A percentile compares a stretch with the other conserved stretches of the same genome.
Evolutionary conservation across 1,140 invertebrate genomes (phyloP).

Genomic region (Bombyx mori): ASM3026992v2 NC_085110.1:295501-296000

Average conservation of each 20-base stretch:
- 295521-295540: conserved; percentile 25
- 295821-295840: too few species aligned
- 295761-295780: neutral
- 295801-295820: neutral
- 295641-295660: conserved; percentile 39
- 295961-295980: too few species aligned
- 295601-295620: conserved; percentile 37
- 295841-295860: too few species aligned
- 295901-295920: too few species aligned
- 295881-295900: too few species aligned
- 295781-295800: neutral
- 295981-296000: too few species aligned
- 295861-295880: too few species aligned
- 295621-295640: conserved; percentile 28
- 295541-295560: conserved; percentile 24
- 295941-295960: too few species aligned
- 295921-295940: too few species aligned
- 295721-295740: conserved; percentile 15
- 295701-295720: conserved; percentile 58
- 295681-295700: conserved; percentile 37
- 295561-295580: conserved; percentile 34
- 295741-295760: conserved; percentile 35
- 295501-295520: too few species aligned
- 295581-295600: conserved; percentile 27
- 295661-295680: conserved; percentile 31